Base-by-base conservation (phyloP, 2,888 invertebrate species). In the Synergus itoensis region DNA sequence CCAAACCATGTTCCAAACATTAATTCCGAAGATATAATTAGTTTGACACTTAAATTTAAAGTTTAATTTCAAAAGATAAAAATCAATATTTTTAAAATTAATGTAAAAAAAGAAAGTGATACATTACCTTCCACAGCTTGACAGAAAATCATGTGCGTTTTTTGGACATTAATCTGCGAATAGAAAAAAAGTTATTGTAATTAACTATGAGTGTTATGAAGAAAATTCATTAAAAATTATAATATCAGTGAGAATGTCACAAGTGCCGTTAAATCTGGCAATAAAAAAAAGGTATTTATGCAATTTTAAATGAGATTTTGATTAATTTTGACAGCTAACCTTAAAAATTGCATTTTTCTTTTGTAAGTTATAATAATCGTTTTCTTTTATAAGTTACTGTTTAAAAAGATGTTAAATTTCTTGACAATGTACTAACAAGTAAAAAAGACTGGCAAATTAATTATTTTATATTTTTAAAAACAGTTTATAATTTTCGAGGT, bases 241-340 rank as follows among this genome's bases (percentile, higher is more conserved):
- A 80, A 82, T 83, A 82, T 67, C 78, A 48, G 77, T 79, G 12
- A 82, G 80, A 75, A 77, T 53, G 16, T 77, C 79, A 5, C 82
- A 82, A 73, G 53, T 73, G 43, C 79, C 82, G 57, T 62, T 83
- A 5, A 36, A 45, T 40, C 57, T 79, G 36, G 79, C 76, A 7
- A 57, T 81, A 8, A 83, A 79, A 83, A 82, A 82, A n/a, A 83
- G 83, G 83, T 83, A 63, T 48, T 60, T 57, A 53, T 57, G 36
- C 3, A 36, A 14, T n/a, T 53, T 76, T 57, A 40, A n/a, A 14
- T 18, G 8, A n/a, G 9, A 53, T 53, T 53, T 53, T 8, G 53
- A n/a, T 53, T 53, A 8, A 16, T 41, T 45, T 65, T 40, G 41
- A 40, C n/a, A 65, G 41, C 18, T 18, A 67, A 67, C 21, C 40